Percentiles rank a stretch among this genome's conserved stretches.
phyloP scores from a whole-genome alignment of 2,113 vertebrate genomes.

The Hemiscyllium ocellatum region DNA sequence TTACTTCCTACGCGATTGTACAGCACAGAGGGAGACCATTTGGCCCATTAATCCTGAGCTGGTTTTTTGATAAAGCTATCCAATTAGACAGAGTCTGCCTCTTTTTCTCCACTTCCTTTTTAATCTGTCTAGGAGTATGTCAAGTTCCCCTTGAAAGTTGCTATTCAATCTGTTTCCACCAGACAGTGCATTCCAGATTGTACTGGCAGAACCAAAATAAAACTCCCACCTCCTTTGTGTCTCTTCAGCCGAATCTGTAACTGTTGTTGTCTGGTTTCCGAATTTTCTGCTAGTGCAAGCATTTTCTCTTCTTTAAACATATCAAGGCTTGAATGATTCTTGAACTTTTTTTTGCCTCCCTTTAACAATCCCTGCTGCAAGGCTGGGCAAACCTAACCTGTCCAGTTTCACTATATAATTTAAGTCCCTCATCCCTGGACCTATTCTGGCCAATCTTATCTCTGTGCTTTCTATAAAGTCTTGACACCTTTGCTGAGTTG shows the following conservation, averaged over 20 bases:
- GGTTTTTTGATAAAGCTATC: neutral
- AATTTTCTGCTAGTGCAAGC: neutral
- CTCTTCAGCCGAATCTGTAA: neutral
- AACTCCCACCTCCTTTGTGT: neutral
- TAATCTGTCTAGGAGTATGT: neutral
- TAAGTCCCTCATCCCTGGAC: neutral
- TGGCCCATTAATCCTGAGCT: neutral
- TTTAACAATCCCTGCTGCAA: neutral
- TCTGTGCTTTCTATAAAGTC: neutral
- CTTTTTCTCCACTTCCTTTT: neutral
- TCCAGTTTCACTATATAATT: neutral
- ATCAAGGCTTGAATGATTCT: neutral
- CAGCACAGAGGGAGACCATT: neutral
- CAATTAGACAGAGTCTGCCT: neutral
- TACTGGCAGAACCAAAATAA: neutral
- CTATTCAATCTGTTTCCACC: neutral
- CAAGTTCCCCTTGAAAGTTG: neutral
- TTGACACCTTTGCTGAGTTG: neutral
- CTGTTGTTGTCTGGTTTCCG: neutral
- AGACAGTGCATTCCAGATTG: neutral
- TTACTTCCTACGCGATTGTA: neutral
- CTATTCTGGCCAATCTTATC: neutral
- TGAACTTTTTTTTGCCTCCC: neutral
- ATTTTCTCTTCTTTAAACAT: neutral
- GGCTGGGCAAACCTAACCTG: neutral